Conservation (phyloP, 2,888 invertebrate species). For the Proisotoma minuta region DNA sequence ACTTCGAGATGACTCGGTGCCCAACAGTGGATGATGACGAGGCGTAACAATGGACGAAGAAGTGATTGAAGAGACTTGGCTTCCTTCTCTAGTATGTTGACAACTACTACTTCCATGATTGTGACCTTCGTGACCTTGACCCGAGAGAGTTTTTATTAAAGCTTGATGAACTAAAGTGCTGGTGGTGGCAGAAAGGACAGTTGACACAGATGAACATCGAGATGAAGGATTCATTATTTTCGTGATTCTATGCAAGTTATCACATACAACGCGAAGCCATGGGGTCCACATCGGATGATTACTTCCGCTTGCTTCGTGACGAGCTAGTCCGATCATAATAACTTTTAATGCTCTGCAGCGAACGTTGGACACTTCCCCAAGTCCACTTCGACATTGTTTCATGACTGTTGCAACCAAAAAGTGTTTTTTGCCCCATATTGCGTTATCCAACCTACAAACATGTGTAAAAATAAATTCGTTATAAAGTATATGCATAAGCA, state of each 20-base stretch:
- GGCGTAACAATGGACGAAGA: slow-evolving; percentile 5
- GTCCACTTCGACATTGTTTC: slow-evolving; percentile 45
- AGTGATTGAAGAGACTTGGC: slow-evolving; percentile 24
- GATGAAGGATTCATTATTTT: slow-evolving; percentile 40
- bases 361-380: slow-evolving; percentile 46
- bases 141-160: slow-evolving; percentile 40
- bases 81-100: slow-evolving; percentile 14
- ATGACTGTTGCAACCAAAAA: slow-evolving; percentile 46
- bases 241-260: slow-evolving; percentile 45
- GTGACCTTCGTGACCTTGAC: slow-evolving; percentile 38
- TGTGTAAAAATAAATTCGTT: neutral
- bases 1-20: slow-evolving; percentile 35
- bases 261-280: slow-evolving; percentile 47
- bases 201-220: slow-evolving; percentile 46
- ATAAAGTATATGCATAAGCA: neutral
- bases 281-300: slow-evolving; percentile 44
- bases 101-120: slow-evolving; percentile 32
- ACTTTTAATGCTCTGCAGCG: slow-evolving; percentile 45
- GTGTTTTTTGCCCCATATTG: slow-evolving; percentile 42
- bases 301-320: slow-evolving; percentile 34
- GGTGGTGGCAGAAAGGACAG: slow-evolving; percentile 43
- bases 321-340: slow-evolving; percentile 38
- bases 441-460: neutral
- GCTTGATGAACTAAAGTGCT: slow-evolving; percentile 46
- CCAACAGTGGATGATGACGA: slow-evolving; percentile 28